phyloP scores from a whole-genome alignment of 2,888 invertebrate species.

The Rhagonycha fulva region DNA sequence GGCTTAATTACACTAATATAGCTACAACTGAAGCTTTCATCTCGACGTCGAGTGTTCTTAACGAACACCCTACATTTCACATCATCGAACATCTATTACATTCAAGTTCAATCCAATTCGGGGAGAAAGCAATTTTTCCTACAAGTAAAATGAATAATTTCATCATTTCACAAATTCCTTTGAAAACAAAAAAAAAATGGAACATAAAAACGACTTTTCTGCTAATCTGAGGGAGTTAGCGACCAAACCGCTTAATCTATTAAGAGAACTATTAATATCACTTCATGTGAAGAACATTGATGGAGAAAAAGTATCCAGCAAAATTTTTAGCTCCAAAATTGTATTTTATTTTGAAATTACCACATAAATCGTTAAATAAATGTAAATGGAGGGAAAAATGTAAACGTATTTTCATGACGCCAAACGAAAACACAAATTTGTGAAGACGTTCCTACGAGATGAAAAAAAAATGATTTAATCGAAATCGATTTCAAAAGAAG shows the following conservation, averaged over 20 bases:
- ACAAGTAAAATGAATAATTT: not conserved
- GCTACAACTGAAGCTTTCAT: not conserved
- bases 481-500: not conserved
- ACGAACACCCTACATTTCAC: not conserved
- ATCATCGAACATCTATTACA: not conserved
- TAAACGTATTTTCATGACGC: not conserved
- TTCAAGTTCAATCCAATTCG: not conserved
- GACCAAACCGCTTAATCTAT: not conserved
- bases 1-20: not conserved
- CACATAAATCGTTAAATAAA: not conserved
- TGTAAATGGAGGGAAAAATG: not conserved
- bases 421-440: not conserved
- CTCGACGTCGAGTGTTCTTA: not conserved
- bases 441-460: not conserved
- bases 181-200: not conserved
- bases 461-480: not conserved
- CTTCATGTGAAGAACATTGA: not conserved
- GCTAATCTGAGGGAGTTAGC: not conserved
- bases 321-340: not conserved
- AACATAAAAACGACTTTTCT: not conserved
- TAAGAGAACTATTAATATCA: not conserved
- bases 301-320: not conserved
- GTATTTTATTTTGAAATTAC: not conserved
- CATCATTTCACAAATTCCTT: not conserved
- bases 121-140: not conserved